Evolutionary conservation across 2,113 vertebrate species (phyloP), one percentile per base, ranked within the genome.

Genomic region (Lipophrys pholis): DNA sequence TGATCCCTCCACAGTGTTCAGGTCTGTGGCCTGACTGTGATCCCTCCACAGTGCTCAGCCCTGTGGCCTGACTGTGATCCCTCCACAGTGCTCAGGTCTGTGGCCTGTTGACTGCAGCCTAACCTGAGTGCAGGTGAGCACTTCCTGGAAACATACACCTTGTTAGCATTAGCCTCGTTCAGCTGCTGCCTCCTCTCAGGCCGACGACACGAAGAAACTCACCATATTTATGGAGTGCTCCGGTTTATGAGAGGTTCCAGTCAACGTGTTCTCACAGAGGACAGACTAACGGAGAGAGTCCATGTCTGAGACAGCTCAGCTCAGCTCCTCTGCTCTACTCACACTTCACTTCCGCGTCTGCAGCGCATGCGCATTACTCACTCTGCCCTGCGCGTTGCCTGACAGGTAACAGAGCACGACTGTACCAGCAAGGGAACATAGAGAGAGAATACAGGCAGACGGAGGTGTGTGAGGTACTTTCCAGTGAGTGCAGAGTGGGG

Each of bases 141-240:
- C 88, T 92, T 91, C 90, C 89, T 89, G 89, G 56, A 82, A 67
- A 3, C 45, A 10, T 69, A 88, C 85, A 89, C 89, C 90, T 90
- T 84, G 54, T 50, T 84, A 91, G 78, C 83, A 57, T 80, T 82
- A 89, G 73, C 86, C 64, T 63, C 59, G 53, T 60, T 52, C 46
- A 69, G 62, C 66, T 53, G 7, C 14, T 45, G 40, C 7, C 17
- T 30, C 30, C n/a, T 56, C 30, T 16, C 10, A 17, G 8, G 3
- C 35, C 3, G 16, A 7, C 10, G 1, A 52, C 38, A 16, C 30
- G 21, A 54, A 45, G 14, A 3, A 16, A 85, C 90, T 89, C 57
- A 94, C 93, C 90, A 93, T 93, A 62, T 69, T 36, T 16, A 39
- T n/a, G 5, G 51, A 1, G 64, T 57, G 21, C 21, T 59, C 5